Evolutionary conservation across 2,113 vertebrate genomes (phyloP), one percentile per base, ranked within the genome.

Genomic region (Etheostoma cragini): DNA sequence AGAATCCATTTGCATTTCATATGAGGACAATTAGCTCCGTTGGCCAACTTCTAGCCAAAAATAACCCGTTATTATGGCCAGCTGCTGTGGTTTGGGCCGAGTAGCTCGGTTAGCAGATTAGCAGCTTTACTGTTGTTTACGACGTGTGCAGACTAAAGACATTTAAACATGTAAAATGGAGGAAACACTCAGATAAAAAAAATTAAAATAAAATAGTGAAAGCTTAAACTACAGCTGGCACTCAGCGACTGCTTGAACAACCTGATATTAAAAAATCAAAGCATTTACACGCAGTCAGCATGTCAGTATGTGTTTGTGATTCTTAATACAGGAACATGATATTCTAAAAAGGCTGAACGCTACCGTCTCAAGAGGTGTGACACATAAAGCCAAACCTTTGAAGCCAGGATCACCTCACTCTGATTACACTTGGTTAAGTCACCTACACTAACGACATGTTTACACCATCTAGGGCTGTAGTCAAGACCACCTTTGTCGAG

Each of bases 91-190:
- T 81, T 81, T 21, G 53, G 45, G 35, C 0, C 21, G 65, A 42
- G 76, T 38, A 22, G 76, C 73, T 76, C 60, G 1, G 67, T 64
- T 83, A 67, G 84, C 76, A 79, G 67, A 78, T 85, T 61, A 84
- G 65, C 76, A 81, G 80, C 67, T 65, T 30, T 46, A 13, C 58
- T 72, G 77, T 24, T 58, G 58, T 75, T 77, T 81, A 60, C 56
- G 60, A 80, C 72, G 70, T 72, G 72, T 70, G 73, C 30, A 54
- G 73, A 57, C 72, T 71, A 14, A 54, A 79, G 76, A 79, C 52
- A 42, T 71, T 46, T 35, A 6, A 57, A 35, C n/a, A 11, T 42
- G 10, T 42, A 42, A 42, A 42, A 42, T 42, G 74, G 47, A 21
- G 13, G 38, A 62, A 13, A 33, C 13, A 8, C 21, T 58, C 46